Conservation (phyloP, 2,888 invertebrate species). For the Antheraea assamensis region DNA sequence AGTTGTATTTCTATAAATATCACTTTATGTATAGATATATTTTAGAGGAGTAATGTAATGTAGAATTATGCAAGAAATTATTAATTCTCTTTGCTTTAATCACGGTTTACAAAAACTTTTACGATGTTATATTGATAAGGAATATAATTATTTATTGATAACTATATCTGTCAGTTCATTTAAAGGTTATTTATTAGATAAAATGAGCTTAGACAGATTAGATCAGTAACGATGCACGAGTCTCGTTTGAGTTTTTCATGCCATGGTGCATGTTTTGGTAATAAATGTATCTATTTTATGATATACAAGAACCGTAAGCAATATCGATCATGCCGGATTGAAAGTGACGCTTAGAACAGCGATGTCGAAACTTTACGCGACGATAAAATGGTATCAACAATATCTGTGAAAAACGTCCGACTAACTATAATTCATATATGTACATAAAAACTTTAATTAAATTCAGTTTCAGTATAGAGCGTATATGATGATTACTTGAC, state of each 20-base stretch:
- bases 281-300: neutral
- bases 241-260: neutral
- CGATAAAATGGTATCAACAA: neutral
- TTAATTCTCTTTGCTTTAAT: neutral
- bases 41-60: neutral
- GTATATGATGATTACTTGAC: too few relatives aligned
- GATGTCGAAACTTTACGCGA: neutral
- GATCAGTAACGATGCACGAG: neutral
- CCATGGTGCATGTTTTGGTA: neutral
- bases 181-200: constrained; percentile 7
- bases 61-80: neutral
- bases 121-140: constrained; percentile 14
- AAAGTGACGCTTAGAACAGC: neutral
- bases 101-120: neutral
- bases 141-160: constrained; percentile 18
- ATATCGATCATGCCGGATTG: neutral
- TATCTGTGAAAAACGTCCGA: neutral
- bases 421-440: too few relatives aligned
- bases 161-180: neutral
- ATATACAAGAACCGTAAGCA: neutral
- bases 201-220: neutral
- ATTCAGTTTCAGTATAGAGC: too few relatives aligned
- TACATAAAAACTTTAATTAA: too few relatives aligned
- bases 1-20: too few relatives aligned
- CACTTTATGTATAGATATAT: too few relatives aligned